Evolutionary conservation across 2,888 invertebrate genomes (phyloP), one percentile per base, ranked within the genome.

Genomic region (Priocnemis perturbator): DNA sequence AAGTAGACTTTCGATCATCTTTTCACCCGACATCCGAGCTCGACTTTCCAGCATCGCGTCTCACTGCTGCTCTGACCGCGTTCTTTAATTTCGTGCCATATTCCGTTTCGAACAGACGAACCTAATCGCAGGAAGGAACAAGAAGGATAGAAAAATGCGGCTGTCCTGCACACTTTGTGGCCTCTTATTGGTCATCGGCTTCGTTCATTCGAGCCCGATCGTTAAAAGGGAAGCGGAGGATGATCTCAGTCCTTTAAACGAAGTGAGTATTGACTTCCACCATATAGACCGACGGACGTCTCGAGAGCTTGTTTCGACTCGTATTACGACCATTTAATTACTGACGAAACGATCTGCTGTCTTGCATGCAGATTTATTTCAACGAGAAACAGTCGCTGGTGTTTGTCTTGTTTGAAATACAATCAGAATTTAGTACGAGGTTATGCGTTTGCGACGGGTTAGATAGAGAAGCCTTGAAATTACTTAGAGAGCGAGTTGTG

Each of bases 191-290:
- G 71, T 78, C 47, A 58, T 83, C 17, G 75, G 73, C 17, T 67
- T 85, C 15, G 84, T 76, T 47, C 71, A 75, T 59, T 79, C 81
- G 67, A 76, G 73, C 58, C 87, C 89, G 1, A 73, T 87, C 59
- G 81, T 81, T 58, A 88, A 88, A 74, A 81, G 85, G 60, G 86
- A 85, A 60, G 70, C 81, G 21, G 83, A 83, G 50, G 82, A 86
- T 3, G 88, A 88, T 58, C 78, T 88, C 64, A 87, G 81, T 63
- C 87, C 89, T 4, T 67, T 88, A 30, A 89, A 88, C 76, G 89
- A 89, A 83, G 89, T 89, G 78, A 88, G 88, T 74, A 14, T 37
- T 9, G 37, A 37, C 37, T 37, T 37, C 7, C 7, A 37, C 5
- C 26, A 26, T 3, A 37, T 9, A 7, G 37, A 9, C 7, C 11